phyloP scores from a whole-genome alignment of 2,888 invertebrate genomes.

The Luperina nickerlii region DNA sequence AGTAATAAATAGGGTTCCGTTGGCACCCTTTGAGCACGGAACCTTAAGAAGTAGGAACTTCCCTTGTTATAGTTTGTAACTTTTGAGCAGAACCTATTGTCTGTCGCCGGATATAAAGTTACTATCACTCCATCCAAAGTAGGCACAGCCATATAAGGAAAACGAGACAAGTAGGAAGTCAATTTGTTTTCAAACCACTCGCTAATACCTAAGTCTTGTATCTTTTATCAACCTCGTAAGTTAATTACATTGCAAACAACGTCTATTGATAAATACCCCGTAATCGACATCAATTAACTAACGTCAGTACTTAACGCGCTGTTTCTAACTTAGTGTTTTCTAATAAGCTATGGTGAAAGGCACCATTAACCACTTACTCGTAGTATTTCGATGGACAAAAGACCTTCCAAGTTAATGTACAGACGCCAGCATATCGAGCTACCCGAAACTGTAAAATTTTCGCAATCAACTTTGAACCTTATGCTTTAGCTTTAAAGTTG shows the following conservation, averaged over 20 bases:
- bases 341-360: constrained; percentile 15
- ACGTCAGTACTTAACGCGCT: constrained; percentile 1
- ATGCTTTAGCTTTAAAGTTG: too few relatives aligned
- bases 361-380: not conserved
- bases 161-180: constrained; percentile 1
- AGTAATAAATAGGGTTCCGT: not conserved
- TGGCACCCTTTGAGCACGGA: not conserved
- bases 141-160: constrained; percentile 21
- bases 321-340: constrained; percentile 3
- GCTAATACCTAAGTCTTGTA: constrained; percentile 2
- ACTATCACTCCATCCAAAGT: not conserved
- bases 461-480: too few relatives aligned
- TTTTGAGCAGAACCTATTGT: not conserved
- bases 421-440: too few relatives aligned
- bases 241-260: constrained; percentile 35
- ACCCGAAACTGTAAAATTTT: too few relatives aligned
- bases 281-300: constrained; percentile 2
- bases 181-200: constrained; percentile 22
- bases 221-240: constrained; percentile 12
- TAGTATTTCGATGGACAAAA: not conserved
- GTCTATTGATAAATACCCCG: constrained; percentile 14
- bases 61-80: not conserved
- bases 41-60: too few relatives aligned
- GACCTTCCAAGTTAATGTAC: not conserved
- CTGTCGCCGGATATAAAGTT: not conserved